phyloP scores from a whole-genome alignment of 2,113 vertebrate genomes.

The Leptosomus discolor region DNA sequence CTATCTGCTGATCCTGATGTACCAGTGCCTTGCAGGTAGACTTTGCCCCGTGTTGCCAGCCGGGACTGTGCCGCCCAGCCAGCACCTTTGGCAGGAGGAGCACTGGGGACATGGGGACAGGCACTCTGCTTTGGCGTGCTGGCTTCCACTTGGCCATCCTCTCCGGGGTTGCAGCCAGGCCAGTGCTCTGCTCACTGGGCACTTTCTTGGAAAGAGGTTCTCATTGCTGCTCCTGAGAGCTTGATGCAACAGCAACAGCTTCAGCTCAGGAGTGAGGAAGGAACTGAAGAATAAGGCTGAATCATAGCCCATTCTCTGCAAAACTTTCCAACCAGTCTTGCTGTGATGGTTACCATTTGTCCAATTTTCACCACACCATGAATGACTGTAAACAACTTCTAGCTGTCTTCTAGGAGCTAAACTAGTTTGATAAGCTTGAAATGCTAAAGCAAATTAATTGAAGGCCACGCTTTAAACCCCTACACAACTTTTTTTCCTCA shows the following conservation, averaged over 20 bases:
- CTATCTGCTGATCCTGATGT: accelerated
- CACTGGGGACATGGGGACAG: accelerated
- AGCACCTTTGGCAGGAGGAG: background rate
- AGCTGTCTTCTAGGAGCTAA: background rate
- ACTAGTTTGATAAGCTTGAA: background rate
- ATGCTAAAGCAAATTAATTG: background rate
- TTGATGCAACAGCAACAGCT: background rate
- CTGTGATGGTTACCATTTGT: background rate
- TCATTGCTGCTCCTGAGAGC: accelerated
- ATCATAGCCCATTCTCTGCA: background rate
- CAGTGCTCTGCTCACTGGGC: background rate
- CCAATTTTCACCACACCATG: background rate
- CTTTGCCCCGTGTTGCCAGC: accelerated
- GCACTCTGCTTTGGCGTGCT: accelerated
- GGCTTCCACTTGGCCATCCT: background rate
- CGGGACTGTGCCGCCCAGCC: accelerated
- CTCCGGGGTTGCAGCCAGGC: accelerated
- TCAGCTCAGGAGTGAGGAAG: background rate
- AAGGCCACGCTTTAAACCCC: background rate
- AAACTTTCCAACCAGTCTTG: background rate
- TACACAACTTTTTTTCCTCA: background rate
- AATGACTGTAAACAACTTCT: background rate
- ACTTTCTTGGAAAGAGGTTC: background rate
- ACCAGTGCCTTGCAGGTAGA: background rate
- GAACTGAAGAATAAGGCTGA: background rate